Conservation (phyloP, 37 sponge, comb jelly and placozoan genomes). For the Bolinopsis microptera region DNA sequence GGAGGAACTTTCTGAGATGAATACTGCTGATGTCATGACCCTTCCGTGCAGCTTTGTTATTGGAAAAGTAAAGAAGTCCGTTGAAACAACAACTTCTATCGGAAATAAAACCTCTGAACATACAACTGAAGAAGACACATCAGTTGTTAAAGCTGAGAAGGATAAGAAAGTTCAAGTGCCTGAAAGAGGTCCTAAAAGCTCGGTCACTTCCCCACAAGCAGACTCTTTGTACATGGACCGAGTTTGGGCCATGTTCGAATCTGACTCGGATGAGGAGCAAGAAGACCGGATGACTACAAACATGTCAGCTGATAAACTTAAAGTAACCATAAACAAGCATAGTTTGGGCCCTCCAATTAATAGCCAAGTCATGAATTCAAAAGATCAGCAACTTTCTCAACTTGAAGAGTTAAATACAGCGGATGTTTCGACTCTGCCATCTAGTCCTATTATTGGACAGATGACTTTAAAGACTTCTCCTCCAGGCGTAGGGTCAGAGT, state of each 20-base stretch:
- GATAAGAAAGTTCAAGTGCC: background rate
- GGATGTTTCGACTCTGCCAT: background rate
- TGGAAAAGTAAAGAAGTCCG: background rate
- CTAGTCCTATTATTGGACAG: background rate
- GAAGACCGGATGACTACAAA: background rate
- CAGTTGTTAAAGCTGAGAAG: background rate
- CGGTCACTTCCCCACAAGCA: background rate
- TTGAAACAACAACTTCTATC: background rate
- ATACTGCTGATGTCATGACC: background rate
- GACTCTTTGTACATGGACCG: background rate
- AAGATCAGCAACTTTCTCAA: background rate
- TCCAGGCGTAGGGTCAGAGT: background rate
- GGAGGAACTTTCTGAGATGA: too few relatives aligned
- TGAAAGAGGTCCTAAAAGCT: background rate
- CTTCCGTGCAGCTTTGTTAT: background rate
- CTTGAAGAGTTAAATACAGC: background rate
- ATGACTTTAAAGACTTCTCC: too few relatives aligned
- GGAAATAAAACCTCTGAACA: background rate
- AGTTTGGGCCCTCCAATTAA: background rate
- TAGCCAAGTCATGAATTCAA: background rate
- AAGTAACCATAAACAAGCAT: background rate
- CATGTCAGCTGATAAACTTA: background rate
- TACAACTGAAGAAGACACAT: background rate
- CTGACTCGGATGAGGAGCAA: background rate
- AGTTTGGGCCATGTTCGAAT: slow-evolving; percentile 33